Evolutionary conservation across 1,140 invertebrate genomes (phyloP).

Genomic region (Cyclargus thomasi): DNA sequence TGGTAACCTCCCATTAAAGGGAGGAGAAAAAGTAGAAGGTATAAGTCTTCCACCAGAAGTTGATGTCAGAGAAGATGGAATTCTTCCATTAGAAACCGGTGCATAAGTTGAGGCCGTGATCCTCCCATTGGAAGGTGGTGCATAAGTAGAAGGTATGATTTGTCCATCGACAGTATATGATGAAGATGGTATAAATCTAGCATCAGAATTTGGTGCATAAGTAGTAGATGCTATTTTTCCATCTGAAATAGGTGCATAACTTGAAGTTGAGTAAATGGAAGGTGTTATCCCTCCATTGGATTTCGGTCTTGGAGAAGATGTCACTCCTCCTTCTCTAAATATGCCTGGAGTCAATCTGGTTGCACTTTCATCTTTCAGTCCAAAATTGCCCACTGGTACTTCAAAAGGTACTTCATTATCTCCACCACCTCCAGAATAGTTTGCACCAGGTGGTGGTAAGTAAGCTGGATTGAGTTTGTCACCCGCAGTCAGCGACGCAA

Average conservation of each 20-base stretch:
- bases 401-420: conserved; percentile 27
- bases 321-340: not conserved
- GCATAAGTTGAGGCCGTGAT: not conserved
- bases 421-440: conserved; percentile 36
- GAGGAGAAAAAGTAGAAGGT: not conserved
- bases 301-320: not conserved
- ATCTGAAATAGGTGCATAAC: not conserved
- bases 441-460: conserved; percentile 46
- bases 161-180: not conserved
- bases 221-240: not conserved
- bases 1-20: not conserved
- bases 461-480: conserved; percentile 50
- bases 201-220: not conserved
- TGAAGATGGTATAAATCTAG: too few relatives aligned
- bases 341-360: not conserved
- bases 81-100: not conserved
- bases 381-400: conserved; percentile 36
- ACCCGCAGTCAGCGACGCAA: conserved; percentile 29
- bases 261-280: too few relatives aligned
- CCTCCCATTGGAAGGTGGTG: not conserved
- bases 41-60: not conserved
- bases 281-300: not conserved
- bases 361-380: not conserved
- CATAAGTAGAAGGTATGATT: not conserved
- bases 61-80: not conserved